phyloP scores from a whole-genome alignment of 2,113 vertebrate genomes.

The Dipodomys ordii region DNA sequence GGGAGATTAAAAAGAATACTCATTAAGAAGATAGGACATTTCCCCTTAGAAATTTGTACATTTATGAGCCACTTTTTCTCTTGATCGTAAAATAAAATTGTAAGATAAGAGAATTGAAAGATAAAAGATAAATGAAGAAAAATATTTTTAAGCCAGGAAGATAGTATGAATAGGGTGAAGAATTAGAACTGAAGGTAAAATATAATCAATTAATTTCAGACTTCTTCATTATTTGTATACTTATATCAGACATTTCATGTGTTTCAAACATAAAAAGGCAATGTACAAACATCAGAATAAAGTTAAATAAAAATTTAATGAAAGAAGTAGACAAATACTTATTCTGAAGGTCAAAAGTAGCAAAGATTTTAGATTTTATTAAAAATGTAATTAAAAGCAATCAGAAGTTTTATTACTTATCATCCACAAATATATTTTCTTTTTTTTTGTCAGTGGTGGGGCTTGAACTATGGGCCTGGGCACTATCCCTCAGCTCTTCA shows the following conservation, averaged over 20 bases:
- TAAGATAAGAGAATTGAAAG: neutral
- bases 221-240: neutral
- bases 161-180: neutral
- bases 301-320: neutral
- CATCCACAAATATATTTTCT: neutral
- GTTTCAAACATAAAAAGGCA: neutral
- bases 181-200: neutral
- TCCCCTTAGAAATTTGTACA: neutral
- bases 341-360: conserved; percentile 16
- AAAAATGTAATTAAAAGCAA: neutral
- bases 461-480: too few relatives aligned
- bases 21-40: conserved; percentile 24
- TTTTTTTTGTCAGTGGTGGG: too few relatives aligned
- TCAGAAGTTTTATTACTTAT: neutral
- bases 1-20: conserved; percentile 52
- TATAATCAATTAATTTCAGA: neutral
- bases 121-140: neutral
- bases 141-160: neutral
- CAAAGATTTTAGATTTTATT: conserved; percentile 6
- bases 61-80: neutral
- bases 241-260: neutral
- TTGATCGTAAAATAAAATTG: neutral
- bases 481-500: too few relatives aligned
- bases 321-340: neutral
- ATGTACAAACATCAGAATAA: neutral